phyloP scores from a whole-genome alignment of 2,113 vertebrate genomes.

The Channa argus region DNA sequence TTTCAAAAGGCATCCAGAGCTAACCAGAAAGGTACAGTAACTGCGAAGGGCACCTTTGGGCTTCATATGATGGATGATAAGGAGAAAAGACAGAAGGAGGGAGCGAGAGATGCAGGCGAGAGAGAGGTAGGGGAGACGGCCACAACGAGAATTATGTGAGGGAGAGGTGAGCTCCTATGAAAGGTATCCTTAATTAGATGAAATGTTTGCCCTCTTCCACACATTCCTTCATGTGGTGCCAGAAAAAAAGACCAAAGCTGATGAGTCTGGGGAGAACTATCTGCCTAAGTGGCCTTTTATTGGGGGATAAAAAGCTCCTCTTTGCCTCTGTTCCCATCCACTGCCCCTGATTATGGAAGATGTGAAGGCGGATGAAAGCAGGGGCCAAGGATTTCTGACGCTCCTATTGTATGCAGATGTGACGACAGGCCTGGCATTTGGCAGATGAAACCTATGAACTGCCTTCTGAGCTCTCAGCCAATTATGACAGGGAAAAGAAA shows the following conservation, averaged over 20 bases:
- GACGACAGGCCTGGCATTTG: constrained; percentile 63
- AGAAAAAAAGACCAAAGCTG: constrained; percentile 69
- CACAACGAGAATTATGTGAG: constrained; percentile 48
- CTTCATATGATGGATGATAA: constrained; percentile 73
- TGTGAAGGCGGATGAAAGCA: constrained; percentile 54
- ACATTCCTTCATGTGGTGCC: constrained; percentile 76
- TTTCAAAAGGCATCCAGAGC: constrained; percentile 75
- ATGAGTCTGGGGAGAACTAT: constrained; percentile 77
- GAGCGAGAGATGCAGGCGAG: constrained; percentile 4
- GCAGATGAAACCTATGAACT: constrained; percentile 51
- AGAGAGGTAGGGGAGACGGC: constrained; percentile 14
- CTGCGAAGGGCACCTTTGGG: constrained; percentile 77
- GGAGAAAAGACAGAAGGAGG: constrained; percentile 45
- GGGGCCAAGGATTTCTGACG: constrained; percentile 59
- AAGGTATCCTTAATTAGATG: constrained; percentile 77
- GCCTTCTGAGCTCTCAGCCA: constrained; percentile 18
- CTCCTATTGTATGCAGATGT: constrained; percentile 71
- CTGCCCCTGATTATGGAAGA: constrained; percentile 74
- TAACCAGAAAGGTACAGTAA: constrained; percentile 71
- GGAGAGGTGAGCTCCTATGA: constrained; percentile 61
- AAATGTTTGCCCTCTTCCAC: constrained; percentile 71
- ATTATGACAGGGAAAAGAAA: constrained; percentile 2
- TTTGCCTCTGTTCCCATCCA: constrained; percentile 62
- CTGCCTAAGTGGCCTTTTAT: constrained; percentile 82
- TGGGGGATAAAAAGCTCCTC: constrained; percentile 77